phyloP scores from a whole-genome alignment of 2,888 invertebrate genomes.

The Trissolcus brochymenae region DNA sequence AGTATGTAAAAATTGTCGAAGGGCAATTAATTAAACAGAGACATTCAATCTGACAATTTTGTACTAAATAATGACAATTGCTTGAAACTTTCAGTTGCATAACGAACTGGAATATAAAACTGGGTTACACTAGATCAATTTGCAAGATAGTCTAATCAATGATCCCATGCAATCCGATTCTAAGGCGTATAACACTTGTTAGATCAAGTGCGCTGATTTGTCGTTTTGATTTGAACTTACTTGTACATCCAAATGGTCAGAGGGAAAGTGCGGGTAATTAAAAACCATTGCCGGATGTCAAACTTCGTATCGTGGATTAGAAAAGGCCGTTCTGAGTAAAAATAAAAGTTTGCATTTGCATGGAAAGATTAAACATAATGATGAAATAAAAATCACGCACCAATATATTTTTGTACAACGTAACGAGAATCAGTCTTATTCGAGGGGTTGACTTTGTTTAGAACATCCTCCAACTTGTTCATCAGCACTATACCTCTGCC shows the following conservation, averaged over 20 bases:
- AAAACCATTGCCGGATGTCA: conserved; percentile 96
- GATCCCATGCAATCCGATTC: conserved; percentile 32
- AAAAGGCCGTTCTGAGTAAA: conserved; percentile 86
- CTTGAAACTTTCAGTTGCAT: too few species aligned
- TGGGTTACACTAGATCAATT: conserved; percentile 63
- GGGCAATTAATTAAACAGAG: too few species aligned
- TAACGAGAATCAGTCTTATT: conserved; percentile 83
- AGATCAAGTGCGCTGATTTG: conserved; percentile 25
- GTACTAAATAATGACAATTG: background rate
- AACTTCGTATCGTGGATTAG: conserved; percentile 94
- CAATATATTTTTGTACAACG: conserved; percentile 97
- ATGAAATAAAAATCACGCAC: conserved; percentile 77
- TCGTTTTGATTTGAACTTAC: conserved; percentile 74
- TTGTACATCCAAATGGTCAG: conserved; percentile 95
- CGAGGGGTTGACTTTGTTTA: conserved; percentile 80
- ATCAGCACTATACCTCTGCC: conserved; percentile 93
- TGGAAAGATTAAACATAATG: background rate
- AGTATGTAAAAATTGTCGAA: too few species aligned
- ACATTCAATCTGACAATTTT: background rate
- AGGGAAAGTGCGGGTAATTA: conserved; percentile 93
- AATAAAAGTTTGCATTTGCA: background rate
- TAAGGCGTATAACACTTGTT: conserved; percentile 11
- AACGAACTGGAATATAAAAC: conserved; percentile 46
- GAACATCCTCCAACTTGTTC: conserved; percentile 90
- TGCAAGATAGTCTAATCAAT: conserved; percentile 39